A percentile compares a stretch with the other conserved stretches of the same genome.
Evolutionary conservation across 2,888 invertebrate genomes (phyloP).

Genomic region (Alsophila aescularia): DNA sequence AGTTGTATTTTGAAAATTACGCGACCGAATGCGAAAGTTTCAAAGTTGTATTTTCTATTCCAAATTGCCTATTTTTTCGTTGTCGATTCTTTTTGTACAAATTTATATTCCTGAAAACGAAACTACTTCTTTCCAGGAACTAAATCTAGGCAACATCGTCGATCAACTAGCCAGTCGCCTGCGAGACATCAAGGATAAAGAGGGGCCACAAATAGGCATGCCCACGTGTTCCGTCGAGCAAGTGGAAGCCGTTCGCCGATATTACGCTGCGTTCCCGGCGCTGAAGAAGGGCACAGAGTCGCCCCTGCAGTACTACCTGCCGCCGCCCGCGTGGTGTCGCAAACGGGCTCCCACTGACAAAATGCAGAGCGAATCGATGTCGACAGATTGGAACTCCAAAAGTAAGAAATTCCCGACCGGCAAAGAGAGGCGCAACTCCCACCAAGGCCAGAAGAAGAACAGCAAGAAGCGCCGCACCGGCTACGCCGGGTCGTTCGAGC

Average conservation of each 20-base stretch:
- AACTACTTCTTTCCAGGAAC: constrained; percentile 85
- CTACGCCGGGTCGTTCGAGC: constrained; percentile 74
- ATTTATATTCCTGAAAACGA: background rate
- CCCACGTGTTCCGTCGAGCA: constrained; percentile 78
- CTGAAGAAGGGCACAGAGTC: constrained; percentile 82
- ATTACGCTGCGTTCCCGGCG: constrained; percentile 91
- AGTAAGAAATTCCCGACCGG: constrained; percentile 66
- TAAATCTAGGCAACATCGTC: constrained; percentile 91
- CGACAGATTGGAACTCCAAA: constrained; percentile 70
- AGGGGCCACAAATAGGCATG: constrained; percentile 78
- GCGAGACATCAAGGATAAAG: constrained; percentile 86
- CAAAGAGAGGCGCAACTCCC: constrained; percentile 75
- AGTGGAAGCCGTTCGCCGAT: constrained; percentile 89
- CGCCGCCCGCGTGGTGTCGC: constrained; percentile 78
- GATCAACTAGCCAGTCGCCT: constrained; percentile 92
- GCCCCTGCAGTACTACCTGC: constrained; percentile 72
- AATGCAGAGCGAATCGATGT: constrained; percentile 72
- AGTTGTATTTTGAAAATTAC: too few relatives aligned
- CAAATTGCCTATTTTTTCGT: background rate
- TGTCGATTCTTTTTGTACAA: background rate
- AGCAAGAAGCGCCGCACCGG: constrained; percentile 71
- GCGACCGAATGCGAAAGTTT: too few relatives aligned
- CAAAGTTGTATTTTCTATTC: too few relatives aligned
- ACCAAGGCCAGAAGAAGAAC: constrained; percentile 69
- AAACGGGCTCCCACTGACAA: constrained; percentile 63